Percentiles rank a stretch among this genome's conserved stretches.
Conservation (phyloP, 2,888 invertebrate species). For the Endomychus coccineus region DNA sequence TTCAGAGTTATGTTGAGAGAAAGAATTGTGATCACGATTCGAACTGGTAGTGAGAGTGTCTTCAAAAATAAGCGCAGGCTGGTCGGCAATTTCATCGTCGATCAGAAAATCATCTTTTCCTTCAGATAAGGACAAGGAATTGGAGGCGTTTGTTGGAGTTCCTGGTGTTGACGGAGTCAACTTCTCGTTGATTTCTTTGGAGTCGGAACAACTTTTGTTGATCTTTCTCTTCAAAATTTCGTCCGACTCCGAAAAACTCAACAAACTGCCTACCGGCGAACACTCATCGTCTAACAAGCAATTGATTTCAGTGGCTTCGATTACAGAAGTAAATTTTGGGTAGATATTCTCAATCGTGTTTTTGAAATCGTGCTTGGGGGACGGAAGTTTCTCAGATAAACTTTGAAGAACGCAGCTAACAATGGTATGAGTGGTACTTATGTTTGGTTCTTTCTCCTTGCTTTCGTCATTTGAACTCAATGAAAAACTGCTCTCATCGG, state of each 20-base stretch:
- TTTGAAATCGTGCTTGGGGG: no score
- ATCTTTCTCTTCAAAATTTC: slow-evolving; percentile 42
- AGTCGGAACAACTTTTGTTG: slow-evolving; percentile 31
- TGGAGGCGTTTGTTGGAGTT: slow-evolving; percentile 69
- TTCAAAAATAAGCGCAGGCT: slow-evolving; percentile 74
- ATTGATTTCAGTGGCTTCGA: slow-evolving; percentile 60
- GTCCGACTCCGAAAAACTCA: slow-evolving; percentile 58
- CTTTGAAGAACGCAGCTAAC: no score
- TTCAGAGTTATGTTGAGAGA: slow-evolving; percentile 34
- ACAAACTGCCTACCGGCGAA: slow-evolving; percentile 73
- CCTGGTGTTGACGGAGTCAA: slow-evolving; percentile 54
- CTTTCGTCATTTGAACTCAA: slow-evolving; percentile 50
- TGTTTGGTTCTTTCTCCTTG: slow-evolving; percentile 49
- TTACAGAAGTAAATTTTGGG: slow-evolving; percentile 66
- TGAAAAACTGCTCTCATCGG: slow-evolving; percentile 51
- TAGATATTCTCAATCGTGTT: no score
- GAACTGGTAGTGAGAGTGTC: slow-evolving; percentile 48
- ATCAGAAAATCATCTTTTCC: slow-evolving; percentile 75
- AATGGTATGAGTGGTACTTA: no score
- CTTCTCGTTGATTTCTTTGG: slow-evolving; percentile 39
- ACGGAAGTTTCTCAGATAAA: no score
- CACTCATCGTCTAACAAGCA: slow-evolving; percentile 74
- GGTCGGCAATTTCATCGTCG: slow-evolving; percentile 88
- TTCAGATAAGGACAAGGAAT: slow-evolving; percentile 73
- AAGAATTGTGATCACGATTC: slow-evolving; percentile 22